Evolutionary conservation across 2,113 vertebrate species (phyloP).

Genomic region (Anser brachyrhynchus): DNA sequence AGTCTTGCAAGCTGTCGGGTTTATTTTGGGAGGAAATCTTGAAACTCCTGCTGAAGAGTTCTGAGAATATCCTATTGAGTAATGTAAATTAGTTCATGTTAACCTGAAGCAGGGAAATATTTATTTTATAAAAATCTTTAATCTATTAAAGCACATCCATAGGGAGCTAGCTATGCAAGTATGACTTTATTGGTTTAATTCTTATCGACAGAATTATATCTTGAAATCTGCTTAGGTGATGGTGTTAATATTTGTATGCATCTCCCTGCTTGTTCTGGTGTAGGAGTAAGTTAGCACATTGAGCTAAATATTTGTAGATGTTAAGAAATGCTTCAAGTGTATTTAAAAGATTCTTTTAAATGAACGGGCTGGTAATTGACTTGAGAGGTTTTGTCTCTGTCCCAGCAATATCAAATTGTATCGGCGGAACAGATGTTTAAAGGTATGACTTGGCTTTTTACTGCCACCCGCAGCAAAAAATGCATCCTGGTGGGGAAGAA

Average conservation of each 20-base stretch:
- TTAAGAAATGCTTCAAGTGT: neutral
- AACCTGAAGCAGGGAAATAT: neutral
- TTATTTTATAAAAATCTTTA: neutral
- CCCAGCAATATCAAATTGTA: neutral
- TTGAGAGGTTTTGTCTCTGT: neutral
- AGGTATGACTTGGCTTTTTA: neutral
- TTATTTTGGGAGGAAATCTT: neutral
- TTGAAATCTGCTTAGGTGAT: neutral
- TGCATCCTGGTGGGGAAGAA: neutral
- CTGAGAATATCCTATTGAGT: neutral
- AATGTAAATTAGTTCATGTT: neutral
- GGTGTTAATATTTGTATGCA: neutral
- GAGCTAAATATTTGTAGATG: neutral
- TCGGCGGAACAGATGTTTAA: neutral
- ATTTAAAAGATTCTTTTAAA: neutral
- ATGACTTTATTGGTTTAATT: neutral
- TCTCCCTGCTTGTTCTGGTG: neutral
- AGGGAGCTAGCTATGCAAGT: neutral
- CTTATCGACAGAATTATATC: neutral
- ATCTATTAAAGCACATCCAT: neutral
- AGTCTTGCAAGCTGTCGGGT: neutral
- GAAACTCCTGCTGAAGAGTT: neutral
- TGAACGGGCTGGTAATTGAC: neutral
- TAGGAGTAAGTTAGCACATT: neutral
- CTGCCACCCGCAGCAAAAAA: neutral